phyloP scores from a whole-genome alignment of 2,797 vertebrate species.

The Loris lydekkerianus region DNA sequence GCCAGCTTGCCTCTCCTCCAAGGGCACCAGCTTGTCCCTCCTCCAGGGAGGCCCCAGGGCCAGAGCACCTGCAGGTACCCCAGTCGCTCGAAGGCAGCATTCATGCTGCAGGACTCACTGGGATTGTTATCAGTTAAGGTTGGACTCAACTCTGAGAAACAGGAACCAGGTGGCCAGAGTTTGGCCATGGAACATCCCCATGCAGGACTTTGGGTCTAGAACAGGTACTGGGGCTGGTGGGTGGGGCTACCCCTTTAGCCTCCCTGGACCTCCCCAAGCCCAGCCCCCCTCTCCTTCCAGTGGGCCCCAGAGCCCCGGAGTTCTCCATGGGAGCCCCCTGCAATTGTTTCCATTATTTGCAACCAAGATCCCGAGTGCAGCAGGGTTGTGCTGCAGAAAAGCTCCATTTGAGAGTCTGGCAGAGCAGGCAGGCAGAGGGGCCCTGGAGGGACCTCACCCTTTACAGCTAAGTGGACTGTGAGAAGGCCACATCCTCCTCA shows the following conservation, averaged over 20 bases:
- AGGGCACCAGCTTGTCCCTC: too few relatives aligned
- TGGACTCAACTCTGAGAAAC: background rate
- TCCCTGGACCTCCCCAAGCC: too few relatives aligned
- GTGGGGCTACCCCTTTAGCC: too few relatives aligned
- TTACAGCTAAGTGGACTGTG: background rate
- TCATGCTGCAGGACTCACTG: background rate
- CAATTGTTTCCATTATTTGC: background rate
- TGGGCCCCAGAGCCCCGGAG: too few relatives aligned
- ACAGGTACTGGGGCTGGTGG: background rate
- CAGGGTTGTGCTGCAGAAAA: background rate
- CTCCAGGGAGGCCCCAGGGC: background rate
- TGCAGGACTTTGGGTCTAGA: background rate
- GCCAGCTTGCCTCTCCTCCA: background rate
- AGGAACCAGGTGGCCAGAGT: background rate
- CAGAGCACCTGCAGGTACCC: background rate
- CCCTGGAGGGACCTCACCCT: background rate
- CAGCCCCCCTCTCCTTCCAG: too few relatives aligned
- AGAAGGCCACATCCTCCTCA: background rate
- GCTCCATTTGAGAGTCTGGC: background rate
- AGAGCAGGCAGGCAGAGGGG: too few relatives aligned
- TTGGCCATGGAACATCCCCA: fast-evolving
- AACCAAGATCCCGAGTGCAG: background rate
- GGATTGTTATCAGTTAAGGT: background rate
- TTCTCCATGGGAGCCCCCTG: background rate
- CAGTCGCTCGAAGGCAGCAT: background rate